A percentile compares a stretch with the other conserved stretches of the same genome.
These are phyloP conservation scores for Macrophya alboannulata DNA, from an alignment of 2,888 invertebrate species.

Conservation along the genomic window DNA sequence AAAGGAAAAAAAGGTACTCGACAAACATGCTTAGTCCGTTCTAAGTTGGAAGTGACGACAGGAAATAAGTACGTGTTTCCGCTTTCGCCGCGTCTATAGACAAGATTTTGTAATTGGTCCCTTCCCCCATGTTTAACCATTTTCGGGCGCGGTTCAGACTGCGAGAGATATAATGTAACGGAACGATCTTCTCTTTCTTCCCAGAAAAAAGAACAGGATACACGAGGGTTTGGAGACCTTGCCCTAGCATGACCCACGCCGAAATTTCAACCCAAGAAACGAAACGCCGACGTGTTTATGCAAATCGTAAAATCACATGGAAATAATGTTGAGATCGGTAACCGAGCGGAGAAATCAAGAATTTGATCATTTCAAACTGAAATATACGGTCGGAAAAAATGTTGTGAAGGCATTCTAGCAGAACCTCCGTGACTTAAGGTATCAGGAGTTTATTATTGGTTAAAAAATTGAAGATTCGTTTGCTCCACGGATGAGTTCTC, in stretches of 20 bases:
- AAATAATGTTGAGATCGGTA: not conserved
- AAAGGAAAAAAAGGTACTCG: constrained; percentile 18
- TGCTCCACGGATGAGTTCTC: constrained; percentile 29
- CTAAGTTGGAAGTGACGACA: constrained; percentile 26
- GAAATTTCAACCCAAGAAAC: not conserved
- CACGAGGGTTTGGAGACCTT: constrained; percentile 2
- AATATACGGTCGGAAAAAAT: not conserved
- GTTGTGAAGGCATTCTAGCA: not conserved
- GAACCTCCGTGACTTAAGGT: constrained; percentile 12
- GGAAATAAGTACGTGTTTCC: constrained; percentile 49
- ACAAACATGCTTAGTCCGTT: constrained; percentile 36
- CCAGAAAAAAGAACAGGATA: not conserved
- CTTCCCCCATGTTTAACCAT: constrained; percentile 9
- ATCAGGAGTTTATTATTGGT: constrained; percentile 9
- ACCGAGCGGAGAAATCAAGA: not conserved
- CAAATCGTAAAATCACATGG: not conserved
- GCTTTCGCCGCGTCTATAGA: constrained; percentile 21
- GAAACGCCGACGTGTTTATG: not conserved
- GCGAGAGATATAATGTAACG: not conserved
- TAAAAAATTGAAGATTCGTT: constrained; percentile 16
- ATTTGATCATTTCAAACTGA: not conserved
- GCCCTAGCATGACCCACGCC: not conserved
- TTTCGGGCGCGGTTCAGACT: not conserved
- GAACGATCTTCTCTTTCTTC: not conserved
- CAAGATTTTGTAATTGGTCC: constrained; percentile 43